Conservation (phyloP, 2,113 vertebrate genomes). For the Hippocampus barbouri region DNA sequence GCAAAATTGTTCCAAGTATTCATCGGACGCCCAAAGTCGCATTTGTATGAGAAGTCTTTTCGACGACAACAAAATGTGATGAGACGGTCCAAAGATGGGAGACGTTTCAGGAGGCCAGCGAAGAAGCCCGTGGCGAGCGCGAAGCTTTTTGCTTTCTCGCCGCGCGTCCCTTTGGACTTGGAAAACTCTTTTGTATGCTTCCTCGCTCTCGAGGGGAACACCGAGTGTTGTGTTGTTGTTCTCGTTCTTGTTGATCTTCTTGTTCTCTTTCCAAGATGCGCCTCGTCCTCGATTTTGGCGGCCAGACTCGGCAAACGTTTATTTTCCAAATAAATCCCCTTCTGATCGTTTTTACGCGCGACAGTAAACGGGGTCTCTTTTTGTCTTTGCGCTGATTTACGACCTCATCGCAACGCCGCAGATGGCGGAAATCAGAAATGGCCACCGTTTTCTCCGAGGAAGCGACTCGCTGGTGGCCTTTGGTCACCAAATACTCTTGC, state of each 20-base stretch:
- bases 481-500: slow-evolving; percentile 13
- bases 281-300: background rate
- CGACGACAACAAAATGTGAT: too few relatives aligned
- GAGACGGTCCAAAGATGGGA: too few relatives aligned
- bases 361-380: background rate
- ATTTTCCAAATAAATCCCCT: background rate
- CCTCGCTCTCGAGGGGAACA: background rate
- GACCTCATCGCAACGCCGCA: background rate
- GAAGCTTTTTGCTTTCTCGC: background rate
- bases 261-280: background rate
- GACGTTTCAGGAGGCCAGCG: too few relatives aligned
- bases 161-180: background rate
- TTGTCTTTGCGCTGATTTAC: background rate
- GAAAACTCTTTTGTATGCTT: background rate
- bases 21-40: too few relatives aligned
- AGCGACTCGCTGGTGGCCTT: slow-evolving; percentile 25
- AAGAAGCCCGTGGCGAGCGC: too few relatives aligned
- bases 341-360: background rate
- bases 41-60: too few relatives aligned
- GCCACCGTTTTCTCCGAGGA: background rate
- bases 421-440: background rate
- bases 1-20: too few relatives aligned
- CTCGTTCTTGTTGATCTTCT: background rate
- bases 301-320: background rate
- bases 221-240: background rate